Evolutionary conservation across 1,140 invertebrate species (phyloP).

Genomic region (Trichomalopsis sarcophagae): DNA sequence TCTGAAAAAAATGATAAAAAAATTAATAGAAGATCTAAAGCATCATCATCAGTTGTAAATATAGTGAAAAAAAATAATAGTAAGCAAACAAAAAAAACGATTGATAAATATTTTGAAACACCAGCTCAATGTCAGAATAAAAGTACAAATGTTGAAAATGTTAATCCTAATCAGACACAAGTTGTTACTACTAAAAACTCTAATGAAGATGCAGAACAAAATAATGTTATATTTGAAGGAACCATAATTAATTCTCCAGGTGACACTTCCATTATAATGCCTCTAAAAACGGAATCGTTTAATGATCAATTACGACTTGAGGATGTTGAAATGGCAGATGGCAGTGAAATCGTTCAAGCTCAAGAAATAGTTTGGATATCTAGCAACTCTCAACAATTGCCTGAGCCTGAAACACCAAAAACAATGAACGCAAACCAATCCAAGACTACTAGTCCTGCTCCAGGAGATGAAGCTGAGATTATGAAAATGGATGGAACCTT

Average conservation of each 20-base stretch:
- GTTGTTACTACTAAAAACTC: neutral
- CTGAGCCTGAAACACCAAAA: slow-evolving; percentile 36
- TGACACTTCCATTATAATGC: slow-evolving; percentile 41
- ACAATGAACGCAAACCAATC: slow-evolving; percentile 1
- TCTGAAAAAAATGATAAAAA: slow-evolving; percentile 24
- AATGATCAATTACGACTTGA: slow-evolving; percentile 26
- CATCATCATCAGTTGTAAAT: neutral
- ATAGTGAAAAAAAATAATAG: slow-evolving; percentile 1
- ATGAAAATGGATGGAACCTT: slow-evolving; percentile 32
- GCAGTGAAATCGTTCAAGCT: slow-evolving; percentile 37
- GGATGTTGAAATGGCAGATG: slow-evolving; percentile 28
- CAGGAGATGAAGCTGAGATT: slow-evolving; percentile 45
- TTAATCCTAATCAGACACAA: slow-evolving; percentile 2
- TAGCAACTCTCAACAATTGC: slow-evolving; percentile 33
- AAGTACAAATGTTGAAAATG: slow-evolving; percentile 26
- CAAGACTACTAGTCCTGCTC: slow-evolving; percentile 31
- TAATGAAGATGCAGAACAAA: neutral
- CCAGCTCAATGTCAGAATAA: neutral
- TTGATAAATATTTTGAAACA: slow-evolving; percentile 29
- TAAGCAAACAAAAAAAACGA: neutral
- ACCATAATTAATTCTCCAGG: slow-evolving; percentile 24
- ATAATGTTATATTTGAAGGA: slow-evolving; percentile 40
- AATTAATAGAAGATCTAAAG: slow-evolving; percentile 16
- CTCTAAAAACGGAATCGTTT: slow-evolving; percentile 25
- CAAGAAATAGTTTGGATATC: slow-evolving; percentile 49